phyloP scores from a whole-genome alignment of 2,888 invertebrate species.

The Diloba caeruleocephala region DNA sequence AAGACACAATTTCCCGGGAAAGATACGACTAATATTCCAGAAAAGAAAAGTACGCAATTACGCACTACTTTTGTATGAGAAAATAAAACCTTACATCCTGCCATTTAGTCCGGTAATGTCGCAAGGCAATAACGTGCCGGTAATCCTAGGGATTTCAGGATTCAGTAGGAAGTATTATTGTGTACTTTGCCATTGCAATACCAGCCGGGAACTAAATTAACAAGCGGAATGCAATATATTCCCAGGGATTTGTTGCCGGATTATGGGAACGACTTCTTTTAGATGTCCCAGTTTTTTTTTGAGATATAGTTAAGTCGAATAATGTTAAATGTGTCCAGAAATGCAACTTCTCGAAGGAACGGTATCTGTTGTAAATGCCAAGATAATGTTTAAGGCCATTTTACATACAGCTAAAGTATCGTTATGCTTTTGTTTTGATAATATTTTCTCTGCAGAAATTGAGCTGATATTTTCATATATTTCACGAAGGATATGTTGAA shows the following conservation, averaged over 20 bases:
- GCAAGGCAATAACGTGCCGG: slow-evolving; percentile 73
- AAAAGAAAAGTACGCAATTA: slow-evolving; percentile 62
- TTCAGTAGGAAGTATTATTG: slow-evolving; percentile 66
- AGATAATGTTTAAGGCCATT: neutral
- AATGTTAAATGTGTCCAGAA: neutral
- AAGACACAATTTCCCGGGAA: slow-evolving; percentile 29
- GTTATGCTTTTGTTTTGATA: too few relatives aligned
- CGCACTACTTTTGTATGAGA: slow-evolving; percentile 71
- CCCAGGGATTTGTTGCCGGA: slow-evolving; percentile 64
- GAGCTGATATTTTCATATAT: too few relatives aligned
- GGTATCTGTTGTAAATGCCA: neutral
- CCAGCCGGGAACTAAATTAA: slow-evolving; percentile 71
- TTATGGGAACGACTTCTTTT: slow-evolving; percentile 40
- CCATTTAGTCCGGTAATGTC: slow-evolving; percentile 60
- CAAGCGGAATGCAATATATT: slow-evolving; percentile 75
- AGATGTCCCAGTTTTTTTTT: slow-evolving; percentile 28
- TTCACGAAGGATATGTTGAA: too few relatives aligned
- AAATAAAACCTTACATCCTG: slow-evolving; percentile 67
- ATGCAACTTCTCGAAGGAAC: neutral
- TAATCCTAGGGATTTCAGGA: slow-evolving; percentile 75
- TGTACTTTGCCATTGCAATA: slow-evolving; percentile 69
- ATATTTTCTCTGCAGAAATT: neutral
- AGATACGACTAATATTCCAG: slow-evolving; percentile 39
- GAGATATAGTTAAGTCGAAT: slow-evolving; percentile 3
- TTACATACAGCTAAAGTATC: neutral